Percentiles rank a stretch among this genome's conserved stretches.
These are phyloP conservation scores for Oostethus manadensis DNA, from an alignment of 2,113 vertebrate genomes.

Conservation along the genomic window DNA sequence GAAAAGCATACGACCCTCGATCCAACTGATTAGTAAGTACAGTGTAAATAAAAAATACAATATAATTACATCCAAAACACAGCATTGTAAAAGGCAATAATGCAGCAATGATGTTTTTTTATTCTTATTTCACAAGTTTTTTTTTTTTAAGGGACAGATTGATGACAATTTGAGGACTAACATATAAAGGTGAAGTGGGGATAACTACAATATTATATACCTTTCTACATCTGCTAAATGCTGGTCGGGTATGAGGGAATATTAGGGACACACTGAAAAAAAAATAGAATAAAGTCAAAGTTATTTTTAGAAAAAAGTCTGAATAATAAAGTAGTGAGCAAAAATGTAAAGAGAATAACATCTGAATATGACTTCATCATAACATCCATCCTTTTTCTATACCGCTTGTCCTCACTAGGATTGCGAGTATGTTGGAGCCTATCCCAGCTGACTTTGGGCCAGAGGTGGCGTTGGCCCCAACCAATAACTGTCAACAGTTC, in stretches of 20 bases:
- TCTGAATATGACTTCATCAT: too few relatives aligned
- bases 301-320: too few relatives aligned
- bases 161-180: conserved; percentile 56
- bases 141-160: conserved; percentile 34
- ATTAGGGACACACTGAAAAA: too few relatives aligned
- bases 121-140: conserved; percentile 60
- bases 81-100: conserved; percentile 77
- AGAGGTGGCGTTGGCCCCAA: too few relatives aligned
- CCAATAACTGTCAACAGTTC: too few relatives aligned
- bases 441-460: too few relatives aligned
- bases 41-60: conserved; percentile 74
- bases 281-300: too few relatives aligned
- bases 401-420: too few relatives aligned
- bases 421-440: too few relatives aligned
- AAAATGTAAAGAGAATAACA: too few relatives aligned
- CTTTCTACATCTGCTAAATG: conserved; percentile 71
- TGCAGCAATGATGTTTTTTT: conserved; percentile 73
- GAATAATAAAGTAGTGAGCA: too few relatives aligned
- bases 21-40: conserved; percentile 64
- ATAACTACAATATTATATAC: conserved; percentile 65
- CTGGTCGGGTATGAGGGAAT: conserved; percentile 57
- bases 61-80: conserved; percentile 76
- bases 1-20: conserved; percentile 69
- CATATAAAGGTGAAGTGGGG: conserved; percentile 64
- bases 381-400: too few relatives aligned